Percentiles rank a stretch among this genome's conserved stretches.
phyloP scores from a whole-genome alignment of 2,797 vertebrate species.

The Argyrosomus regius region DNA sequence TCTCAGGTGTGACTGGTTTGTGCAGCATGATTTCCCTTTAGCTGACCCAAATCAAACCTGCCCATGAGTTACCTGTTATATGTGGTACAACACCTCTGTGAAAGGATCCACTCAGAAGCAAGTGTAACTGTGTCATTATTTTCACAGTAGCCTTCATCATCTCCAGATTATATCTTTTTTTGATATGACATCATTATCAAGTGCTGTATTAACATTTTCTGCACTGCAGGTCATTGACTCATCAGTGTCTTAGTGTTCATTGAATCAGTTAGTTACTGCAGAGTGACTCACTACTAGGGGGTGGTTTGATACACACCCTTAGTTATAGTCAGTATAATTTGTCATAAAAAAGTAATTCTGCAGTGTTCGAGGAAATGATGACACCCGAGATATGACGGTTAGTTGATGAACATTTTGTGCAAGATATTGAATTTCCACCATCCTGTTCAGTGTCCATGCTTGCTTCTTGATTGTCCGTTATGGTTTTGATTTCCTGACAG shows the following conservation, averaged over 20 bases:
- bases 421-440: conserved; percentile 10
- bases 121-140: conserved; percentile 6
- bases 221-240: conserved; percentile 43
- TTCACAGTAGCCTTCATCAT: conserved; percentile 1
- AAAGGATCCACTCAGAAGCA: background rate
- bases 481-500: conserved; percentile 33
- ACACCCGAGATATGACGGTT: conserved; percentile 4
- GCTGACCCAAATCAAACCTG: conserved; percentile 15
- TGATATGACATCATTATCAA: conserved; percentile 9
- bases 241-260: conserved; percentile 23
- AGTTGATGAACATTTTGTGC: conserved; percentile 16
- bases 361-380: conserved; percentile 14
- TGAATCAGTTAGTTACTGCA: conserved; percentile 36
- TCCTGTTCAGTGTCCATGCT: conserved; percentile 15
- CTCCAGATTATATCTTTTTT: background rate
- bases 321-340: conserved; percentile 4
- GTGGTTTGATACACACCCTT: background rate
- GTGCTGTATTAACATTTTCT: conserved; percentile 33
- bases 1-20: background rate
- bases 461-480: conserved; percentile 19
- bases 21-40: conserved; percentile 1
- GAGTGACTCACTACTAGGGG: conserved; percentile 40
- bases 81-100: background rate
- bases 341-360: conserved; percentile 15
- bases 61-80: background rate